Evolutionary conservation across 1,140 invertebrate genomes (phyloP).

Genomic region (Mycetomoellerius zeteki): DNA sequence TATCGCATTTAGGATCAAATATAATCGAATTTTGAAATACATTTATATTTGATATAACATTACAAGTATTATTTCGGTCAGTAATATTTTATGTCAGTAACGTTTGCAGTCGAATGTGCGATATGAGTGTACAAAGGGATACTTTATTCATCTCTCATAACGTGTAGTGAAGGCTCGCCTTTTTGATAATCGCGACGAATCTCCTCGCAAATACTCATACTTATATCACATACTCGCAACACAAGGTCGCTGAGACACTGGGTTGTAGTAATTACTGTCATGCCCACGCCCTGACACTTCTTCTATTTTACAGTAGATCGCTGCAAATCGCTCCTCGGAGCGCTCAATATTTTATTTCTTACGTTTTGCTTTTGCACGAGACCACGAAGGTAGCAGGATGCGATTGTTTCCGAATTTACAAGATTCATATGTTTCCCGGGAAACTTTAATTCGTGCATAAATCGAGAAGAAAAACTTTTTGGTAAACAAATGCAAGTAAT

Average conservation of each 20-base stretch:
- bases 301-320: slow-evolving; percentile 68
- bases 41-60: neutral
- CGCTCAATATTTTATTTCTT: slow-evolving; percentile 41
- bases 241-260: slow-evolving; percentile 87
- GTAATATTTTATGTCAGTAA: too few species aligned
- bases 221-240: slow-evolving; percentile 66
- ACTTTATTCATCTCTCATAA: slow-evolving; percentile 10
- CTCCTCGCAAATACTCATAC: slow-evolving; percentile 43
- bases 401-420: slow-evolving; percentile 26
- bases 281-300: slow-evolving; percentile 85
- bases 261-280: slow-evolving; percentile 83
- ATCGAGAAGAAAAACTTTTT: neutral
- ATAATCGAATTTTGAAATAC: neutral
- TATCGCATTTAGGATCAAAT: slow-evolving; percentile 38
- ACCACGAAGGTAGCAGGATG: slow-evolving; percentile 40
- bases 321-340: slow-evolving; percentile 65
- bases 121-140: slow-evolving; percentile 11
- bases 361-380: slow-evolving; percentile 53
- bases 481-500: neutral
- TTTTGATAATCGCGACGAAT: slow-evolving; percentile 9
- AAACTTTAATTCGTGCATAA: neutral
- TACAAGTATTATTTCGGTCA: neutral
- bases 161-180: slow-evolving; percentile 7
- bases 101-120: slow-evolving; percentile 10
- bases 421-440: slow-evolving; percentile 35